phyloP scores from a whole-genome alignment of 2,888 invertebrate genomes.

The Meiosimyza platycephala region DNA sequence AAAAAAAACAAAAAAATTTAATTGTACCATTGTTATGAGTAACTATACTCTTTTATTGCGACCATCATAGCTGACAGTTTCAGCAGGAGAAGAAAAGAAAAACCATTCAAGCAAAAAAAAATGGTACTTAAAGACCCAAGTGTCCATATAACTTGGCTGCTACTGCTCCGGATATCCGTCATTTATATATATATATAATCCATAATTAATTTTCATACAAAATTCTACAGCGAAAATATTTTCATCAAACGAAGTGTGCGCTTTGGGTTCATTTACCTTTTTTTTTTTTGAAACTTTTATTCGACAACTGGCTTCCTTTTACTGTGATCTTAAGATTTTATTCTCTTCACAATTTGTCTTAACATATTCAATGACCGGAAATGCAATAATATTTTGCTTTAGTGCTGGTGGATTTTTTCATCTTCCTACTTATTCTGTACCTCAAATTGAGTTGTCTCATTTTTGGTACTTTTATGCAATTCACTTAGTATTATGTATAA shows the following conservation, averaged over 20 bases:
- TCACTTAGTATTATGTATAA: not conserved
- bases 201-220: slow-evolving; percentile 33
- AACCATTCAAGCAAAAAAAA: not conserved
- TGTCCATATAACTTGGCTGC: not conserved
- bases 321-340: not conserved
- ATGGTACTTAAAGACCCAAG: too few relatives aligned
- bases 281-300: not conserved
- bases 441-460: slow-evolving; percentile 10
- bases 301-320: not conserved
- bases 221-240: not conserved
- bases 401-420: not conserved
- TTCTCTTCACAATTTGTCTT: not conserved
- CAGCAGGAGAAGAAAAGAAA: not conserved
- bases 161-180: slow-evolving; percentile 30
- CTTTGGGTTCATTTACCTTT: slow-evolving; percentile 9
- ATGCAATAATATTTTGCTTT: slow-evolving; percentile 1
- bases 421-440: not conserved
- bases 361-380: slow-evolving; percentile 13
- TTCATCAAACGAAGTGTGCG: too few relatives aligned
- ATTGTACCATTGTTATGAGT: not conserved
- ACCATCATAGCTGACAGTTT: not conserved
- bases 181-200: slow-evolving; percentile 7
- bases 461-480: not conserved
- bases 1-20: not conserved
- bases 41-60: not conserved